Evolutionary conservation across 2,113 vertebrate species (phyloP).

Genomic region (Chiloscyllium plagiosum): DNA sequence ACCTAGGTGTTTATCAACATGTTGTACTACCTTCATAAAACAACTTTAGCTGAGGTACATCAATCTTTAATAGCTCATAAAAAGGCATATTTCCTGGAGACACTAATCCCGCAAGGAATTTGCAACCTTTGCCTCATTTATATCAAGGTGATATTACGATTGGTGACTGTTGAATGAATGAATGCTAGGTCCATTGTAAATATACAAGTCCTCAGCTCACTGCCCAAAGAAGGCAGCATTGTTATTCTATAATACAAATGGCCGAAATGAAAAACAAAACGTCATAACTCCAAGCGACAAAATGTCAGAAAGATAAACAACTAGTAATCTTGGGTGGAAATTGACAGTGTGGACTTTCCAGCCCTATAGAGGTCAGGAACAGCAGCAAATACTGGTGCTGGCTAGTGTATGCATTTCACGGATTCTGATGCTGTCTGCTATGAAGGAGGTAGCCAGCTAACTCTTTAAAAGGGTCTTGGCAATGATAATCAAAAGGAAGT

Average conservation of each 20-base stretch:
- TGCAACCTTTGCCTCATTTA: not conserved
- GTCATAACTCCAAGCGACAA: not conserved
- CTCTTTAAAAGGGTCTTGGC: too few relatives aligned
- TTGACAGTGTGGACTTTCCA: not conserved
- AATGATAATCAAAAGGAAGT: too few relatives aligned
- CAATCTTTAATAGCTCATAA: not conserved
- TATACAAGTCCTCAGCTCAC: not conserved
- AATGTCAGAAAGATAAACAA: not conserved
- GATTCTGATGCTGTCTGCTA: too few relatives aligned
- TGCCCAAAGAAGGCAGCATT: not conserved
- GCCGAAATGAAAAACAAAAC: not conserved
- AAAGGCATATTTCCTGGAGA: not conserved
- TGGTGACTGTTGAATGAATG: not conserved
- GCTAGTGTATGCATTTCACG: not conserved
- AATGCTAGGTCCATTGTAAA: not conserved
- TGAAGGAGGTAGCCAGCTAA: too few relatives aligned
- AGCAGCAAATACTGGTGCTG: not conserved
- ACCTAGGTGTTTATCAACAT: not conserved
- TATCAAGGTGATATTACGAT: not conserved
- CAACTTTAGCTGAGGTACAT: not conserved
- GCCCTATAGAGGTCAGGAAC: not conserved
- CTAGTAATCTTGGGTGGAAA: not conserved
- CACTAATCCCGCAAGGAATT: not conserved
- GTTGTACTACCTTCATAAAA: not conserved
- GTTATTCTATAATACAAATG: not conserved